These are phyloP conservation scores for Cynopterus brachyotis DNA, from an alignment of 2,113 vertebrate genomes.

Conservation along the genomic window DNA sequence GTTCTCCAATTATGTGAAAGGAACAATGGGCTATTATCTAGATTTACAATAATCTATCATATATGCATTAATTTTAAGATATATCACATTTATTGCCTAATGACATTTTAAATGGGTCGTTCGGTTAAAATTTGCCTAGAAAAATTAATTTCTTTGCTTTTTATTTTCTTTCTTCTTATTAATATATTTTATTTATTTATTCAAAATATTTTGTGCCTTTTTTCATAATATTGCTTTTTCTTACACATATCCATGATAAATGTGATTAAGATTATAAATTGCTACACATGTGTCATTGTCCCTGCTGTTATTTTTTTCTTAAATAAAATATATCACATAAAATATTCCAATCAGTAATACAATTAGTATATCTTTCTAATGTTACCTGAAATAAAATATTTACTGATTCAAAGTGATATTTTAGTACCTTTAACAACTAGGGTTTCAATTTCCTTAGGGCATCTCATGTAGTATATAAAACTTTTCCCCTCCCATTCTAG, in stretches of 20 bases:
- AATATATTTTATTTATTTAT: conserved; percentile 4
- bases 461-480: neutral
- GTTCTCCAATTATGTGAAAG: neutral
- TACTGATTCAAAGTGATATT: neutral
- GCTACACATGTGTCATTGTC: neutral
- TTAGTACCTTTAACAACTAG: neutral
- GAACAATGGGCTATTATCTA: neutral
- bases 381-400: conserved; percentile 18
- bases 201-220: neutral
- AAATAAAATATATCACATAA: neutral
- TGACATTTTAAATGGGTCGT: neutral
- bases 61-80: neutral
- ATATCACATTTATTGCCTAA: neutral
- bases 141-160: neutral
- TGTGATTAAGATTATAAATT: neutral
- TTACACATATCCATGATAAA: neutral
- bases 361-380: neutral
- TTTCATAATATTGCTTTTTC: neutral
- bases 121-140: neutral
- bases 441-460: neutral
- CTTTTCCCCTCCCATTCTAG: neutral
- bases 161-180: neutral
- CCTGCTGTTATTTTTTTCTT: neutral
- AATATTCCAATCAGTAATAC: neutral
- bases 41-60: neutral